These are phyloP conservation scores for Clusia tigrina DNA, from an alignment of 2,888 invertebrate species.

Conservation along the genomic window DNA sequence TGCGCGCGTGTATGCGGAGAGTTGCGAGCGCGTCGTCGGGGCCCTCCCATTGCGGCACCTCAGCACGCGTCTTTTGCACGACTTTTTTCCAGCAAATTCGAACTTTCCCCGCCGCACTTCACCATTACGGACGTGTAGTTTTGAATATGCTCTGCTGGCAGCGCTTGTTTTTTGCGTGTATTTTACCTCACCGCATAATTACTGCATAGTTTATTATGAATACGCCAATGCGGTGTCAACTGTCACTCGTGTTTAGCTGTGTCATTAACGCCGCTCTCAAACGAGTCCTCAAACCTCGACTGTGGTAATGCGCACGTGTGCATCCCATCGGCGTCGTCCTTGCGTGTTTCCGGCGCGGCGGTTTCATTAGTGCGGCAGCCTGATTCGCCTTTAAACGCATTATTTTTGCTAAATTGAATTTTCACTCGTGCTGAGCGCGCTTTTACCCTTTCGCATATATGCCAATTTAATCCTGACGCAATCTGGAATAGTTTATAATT, in stretches of 20 bases:
- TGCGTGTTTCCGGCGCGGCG: background rate
- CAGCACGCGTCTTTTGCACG: constrained; percentile 38
- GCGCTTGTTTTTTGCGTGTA: no score
- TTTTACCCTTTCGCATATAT: constrained; percentile 27
- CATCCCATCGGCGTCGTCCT: background rate
- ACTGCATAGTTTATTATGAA: background rate
- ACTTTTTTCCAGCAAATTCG: background rate
- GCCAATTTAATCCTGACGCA: no score
- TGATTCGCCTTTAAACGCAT: constrained; percentile 44
- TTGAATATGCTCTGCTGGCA: no score
- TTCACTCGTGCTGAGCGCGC: constrained; percentile 60
- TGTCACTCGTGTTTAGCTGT: constrained; percentile 38
- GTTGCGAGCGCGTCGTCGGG: background rate
- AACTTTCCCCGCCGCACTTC: no score
- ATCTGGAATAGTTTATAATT: no score
- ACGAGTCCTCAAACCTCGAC: background rate
- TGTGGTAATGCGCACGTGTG: background rate
- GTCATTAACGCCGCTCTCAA: constrained; percentile 13
- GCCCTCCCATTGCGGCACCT: constrained; percentile 42
- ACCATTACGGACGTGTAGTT: no score
- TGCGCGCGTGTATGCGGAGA: background rate
- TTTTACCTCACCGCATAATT: background rate
- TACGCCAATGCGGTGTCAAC: constrained; percentile 40
- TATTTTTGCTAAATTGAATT: constrained; percentile 58
- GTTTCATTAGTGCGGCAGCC: background rate